phyloP scores from a whole-genome alignment of 2,113 vertebrate genomes.

The Raja brachyura region DNA sequence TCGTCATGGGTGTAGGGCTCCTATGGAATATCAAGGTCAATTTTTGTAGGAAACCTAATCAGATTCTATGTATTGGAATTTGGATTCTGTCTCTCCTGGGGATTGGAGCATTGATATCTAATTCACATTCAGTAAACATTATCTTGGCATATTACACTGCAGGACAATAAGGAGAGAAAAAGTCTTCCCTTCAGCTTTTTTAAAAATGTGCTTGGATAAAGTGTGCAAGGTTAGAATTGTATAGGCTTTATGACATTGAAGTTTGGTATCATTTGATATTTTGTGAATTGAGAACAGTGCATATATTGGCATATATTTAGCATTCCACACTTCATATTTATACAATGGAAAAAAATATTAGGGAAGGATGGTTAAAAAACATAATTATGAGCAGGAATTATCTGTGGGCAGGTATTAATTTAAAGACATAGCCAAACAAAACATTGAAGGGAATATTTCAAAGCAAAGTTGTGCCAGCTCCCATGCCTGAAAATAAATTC shows the following conservation, averaged over 20 bases:
- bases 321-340: too few relatives aligned
- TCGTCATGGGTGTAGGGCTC: not conserved
- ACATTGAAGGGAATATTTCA: not conserved
- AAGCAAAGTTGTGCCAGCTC: not conserved
- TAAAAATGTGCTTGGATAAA: not conserved
- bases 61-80: not conserved
- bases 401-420: not conserved
- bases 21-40: not conserved
- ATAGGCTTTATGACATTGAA: not conserved
- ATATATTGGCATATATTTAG: not conserved
- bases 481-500: not conserved
- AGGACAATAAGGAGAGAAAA: not conserved
- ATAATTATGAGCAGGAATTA: not conserved
- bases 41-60: not conserved
- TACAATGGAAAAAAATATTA: not conserved
- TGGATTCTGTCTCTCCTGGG: not conserved
- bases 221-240: not conserved
- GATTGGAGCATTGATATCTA: not conserved
- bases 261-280: not conserved
- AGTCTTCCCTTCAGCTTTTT: not conserved
- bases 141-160: not conserved
- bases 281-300: not conserved
- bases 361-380: not conserved
- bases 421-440: not conserved
- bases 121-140: not conserved